phyloP scores from a whole-genome alignment of 2,113 vertebrate genomes.

The Excalfactoria chinensis region DNA sequence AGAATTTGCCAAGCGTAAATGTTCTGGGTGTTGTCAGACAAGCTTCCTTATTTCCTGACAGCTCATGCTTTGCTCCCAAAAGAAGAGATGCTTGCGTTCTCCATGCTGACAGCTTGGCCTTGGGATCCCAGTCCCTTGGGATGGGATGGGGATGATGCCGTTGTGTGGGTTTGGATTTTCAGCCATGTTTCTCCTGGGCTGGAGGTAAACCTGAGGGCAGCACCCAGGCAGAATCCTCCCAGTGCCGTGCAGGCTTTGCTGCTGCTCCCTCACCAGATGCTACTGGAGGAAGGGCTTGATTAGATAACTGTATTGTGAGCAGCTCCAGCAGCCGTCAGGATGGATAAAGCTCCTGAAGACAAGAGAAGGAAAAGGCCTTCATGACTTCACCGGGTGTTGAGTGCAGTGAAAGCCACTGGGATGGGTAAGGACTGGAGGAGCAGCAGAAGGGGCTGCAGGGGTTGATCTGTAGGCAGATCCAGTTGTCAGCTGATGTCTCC shows the following conservation, averaged over 20 bases:
- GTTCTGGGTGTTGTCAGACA: background rate
- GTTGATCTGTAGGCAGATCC: background rate
- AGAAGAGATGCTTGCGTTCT: background rate
- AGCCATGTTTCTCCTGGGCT: background rate
- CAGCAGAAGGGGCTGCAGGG: accelerated
- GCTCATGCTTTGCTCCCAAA: background rate
- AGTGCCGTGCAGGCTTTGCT: background rate
- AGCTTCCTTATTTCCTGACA: background rate
- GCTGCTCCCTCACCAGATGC: accelerated
- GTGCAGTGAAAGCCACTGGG: background rate
- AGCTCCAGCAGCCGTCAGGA: background rate
- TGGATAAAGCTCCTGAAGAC: background rate
- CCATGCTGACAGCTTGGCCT: accelerated
- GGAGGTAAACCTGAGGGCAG: accelerated
- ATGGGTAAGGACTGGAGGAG: background rate
- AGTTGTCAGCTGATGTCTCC: background rate
- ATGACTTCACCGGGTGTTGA: background rate
- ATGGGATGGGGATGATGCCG: background rate
- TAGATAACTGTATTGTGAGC: background rate
- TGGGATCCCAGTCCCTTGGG: background rate
- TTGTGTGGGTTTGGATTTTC: background rate
- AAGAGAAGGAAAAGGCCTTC: background rate
- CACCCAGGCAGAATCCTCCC: background rate
- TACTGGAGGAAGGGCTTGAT: background rate
- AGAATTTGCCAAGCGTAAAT: background rate